Percentiles rank a stretch among this genome's conserved stretches.
phyloP scores from a whole-genome alignment of 2,797 vertebrate species.

The Liasis olivaceus region DNA sequence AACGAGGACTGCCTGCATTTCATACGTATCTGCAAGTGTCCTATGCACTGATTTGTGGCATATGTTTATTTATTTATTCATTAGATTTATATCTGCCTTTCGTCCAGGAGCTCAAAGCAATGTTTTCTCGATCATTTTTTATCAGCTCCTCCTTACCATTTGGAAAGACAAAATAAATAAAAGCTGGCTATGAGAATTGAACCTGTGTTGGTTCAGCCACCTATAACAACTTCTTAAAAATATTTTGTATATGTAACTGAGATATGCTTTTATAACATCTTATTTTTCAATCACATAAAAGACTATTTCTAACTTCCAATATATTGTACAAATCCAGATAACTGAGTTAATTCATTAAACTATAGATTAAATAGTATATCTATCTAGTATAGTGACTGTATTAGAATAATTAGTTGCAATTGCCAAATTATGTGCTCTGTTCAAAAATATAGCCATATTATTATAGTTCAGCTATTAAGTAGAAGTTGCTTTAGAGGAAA shows the following conservation, averaged over 20 bases:
- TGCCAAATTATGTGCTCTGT: no score
- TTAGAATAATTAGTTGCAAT: no score
- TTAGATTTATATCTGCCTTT: no score
- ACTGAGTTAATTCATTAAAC: not conserved
- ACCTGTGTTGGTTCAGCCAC: not conserved
- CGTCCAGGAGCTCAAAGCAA: no score
- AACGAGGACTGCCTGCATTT: not conserved
- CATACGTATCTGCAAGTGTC: not conserved
- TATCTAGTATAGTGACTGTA: no score
- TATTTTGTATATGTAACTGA: no score
- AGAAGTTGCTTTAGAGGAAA: constrained; percentile 28
- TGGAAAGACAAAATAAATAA: not conserved
- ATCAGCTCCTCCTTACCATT: not conserved
- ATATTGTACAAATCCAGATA: no score
- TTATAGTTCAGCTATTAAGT: constrained; percentile 25
- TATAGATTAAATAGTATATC: no score
- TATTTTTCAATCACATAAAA: not conserved
- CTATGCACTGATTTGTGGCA: no score
- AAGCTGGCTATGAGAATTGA: not conserved
- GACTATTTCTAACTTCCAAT: not conserved
- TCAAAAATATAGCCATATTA: no score
- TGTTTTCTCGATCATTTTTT: no score
- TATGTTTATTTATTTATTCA: no score
- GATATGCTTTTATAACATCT: not conserved
- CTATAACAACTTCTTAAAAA: not conserved